Conservation (phyloP, 1,140 invertebrate genomes). For the Papilio aristodemus region DNA sequence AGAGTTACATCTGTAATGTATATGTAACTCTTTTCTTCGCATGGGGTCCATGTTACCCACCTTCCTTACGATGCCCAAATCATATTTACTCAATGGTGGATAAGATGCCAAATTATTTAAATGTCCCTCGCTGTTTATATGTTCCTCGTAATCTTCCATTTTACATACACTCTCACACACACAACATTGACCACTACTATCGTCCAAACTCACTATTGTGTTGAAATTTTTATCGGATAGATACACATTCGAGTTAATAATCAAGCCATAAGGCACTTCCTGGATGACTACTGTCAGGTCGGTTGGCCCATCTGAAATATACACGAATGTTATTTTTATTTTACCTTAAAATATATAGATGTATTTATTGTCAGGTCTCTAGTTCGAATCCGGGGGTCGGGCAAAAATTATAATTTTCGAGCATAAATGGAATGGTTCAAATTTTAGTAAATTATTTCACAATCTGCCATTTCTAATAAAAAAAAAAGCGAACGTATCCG, state of each 20-base stretch:
- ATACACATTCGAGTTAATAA: constrained; percentile 43
- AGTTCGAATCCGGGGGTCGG: too few relatives aligned
- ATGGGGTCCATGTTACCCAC: constrained; percentile 37
- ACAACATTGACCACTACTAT: neutral
- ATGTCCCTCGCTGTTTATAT: constrained; percentile 33
- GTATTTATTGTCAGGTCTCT: too few relatives aligned
- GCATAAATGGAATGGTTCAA: too few relatives aligned
- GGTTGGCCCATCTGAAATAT: neutral
- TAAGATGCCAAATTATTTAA: constrained; percentile 27
- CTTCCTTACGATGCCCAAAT: constrained; percentile 37
- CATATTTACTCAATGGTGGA: constrained; percentile 39
- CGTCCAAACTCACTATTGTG: constrained; percentile 31
- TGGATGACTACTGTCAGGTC: constrained; percentile 19
- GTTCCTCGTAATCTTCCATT: neutral
- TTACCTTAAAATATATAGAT: too few relatives aligned
- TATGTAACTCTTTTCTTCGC: too few relatives aligned
- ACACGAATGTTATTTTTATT: too few relatives aligned
- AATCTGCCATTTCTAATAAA: too few relatives aligned
- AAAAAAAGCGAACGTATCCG: too few relatives aligned
- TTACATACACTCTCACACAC: constrained; percentile 30
- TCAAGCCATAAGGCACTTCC: constrained; percentile 37
- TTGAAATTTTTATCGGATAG: constrained; percentile 37
- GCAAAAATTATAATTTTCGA: too few relatives aligned
- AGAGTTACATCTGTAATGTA: too few relatives aligned
- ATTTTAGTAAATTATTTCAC: too few relatives aligned